Evolutionary conservation across 1,140 invertebrate genomes (phyloP), one percentile per base, ranked within the genome.

Genomic region (Paraescarpia echinospica): DNA sequence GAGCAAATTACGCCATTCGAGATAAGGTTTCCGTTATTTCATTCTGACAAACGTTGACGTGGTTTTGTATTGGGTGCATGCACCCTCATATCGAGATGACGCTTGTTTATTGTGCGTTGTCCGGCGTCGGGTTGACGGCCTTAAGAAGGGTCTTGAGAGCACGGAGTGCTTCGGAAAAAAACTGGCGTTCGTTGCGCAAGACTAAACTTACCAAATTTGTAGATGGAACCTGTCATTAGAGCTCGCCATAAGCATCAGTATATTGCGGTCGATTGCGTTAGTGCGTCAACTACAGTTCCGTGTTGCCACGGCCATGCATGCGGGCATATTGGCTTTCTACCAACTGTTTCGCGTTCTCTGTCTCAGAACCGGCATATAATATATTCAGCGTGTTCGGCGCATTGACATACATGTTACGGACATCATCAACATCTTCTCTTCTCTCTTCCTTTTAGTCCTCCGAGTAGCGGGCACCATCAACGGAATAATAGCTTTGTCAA

Each of bases 1-100:
- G 59, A 77, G 59, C 59, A 77, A 77, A 77, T 77, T 77, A 77
- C 59, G 59, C 59, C 59, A 27, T 18, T 18, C 59, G 27, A 77
- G 59, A 77, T 77, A 77, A 77, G 59, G 59, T 77, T 77, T 77
- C 59, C 59, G 59, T 77, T 77, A 77, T 77, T 77, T 77, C 59
- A 27, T 4, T 31, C 2, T 77, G 59, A 77, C 59, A 77, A 31
- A 77, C 59, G 59, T 27, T 31, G 59, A 77, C 22, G 59, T 27
- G 22, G 2, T 77, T 77, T 77, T 18, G 27, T 31, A 27, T 2
- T 18, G 12, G 14, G 59, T 31, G 41, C 41, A 41, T 41, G 1
- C 59, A 27, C 59, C 8, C 59, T 0, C 9, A 27, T 1, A 18
- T 31, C 27, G 12, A 1, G 8, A 77, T 77, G 59, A 27, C 59